Evolutionary conservation across 2,113 vertebrate species (phyloP), one percentile per base, ranked within the genome.

Genomic region (Harpagus bidentatus): DNA sequence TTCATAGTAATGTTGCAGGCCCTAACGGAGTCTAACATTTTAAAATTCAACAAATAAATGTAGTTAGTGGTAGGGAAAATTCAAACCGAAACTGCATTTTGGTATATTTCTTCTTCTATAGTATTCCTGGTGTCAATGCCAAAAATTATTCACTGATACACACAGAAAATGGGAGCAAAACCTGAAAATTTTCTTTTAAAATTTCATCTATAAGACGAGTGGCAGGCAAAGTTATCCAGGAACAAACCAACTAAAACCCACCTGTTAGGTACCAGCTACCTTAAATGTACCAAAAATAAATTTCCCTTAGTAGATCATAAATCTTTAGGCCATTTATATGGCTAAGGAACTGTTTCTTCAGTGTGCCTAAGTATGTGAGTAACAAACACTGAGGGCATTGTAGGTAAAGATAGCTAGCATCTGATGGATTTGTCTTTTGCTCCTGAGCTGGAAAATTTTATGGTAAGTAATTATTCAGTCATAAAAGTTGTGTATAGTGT

Each of bases 401-500:
- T 58, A 71, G 15, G 28, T 40, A 48, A 53, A 6, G 19, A 16
- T 5, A 40, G 3, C 12, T 61, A 23, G 3, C 6, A 47, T 61
- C 28, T 85, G 29, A 4, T 47, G 15, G n/a, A 38, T 52, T 84
- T 87, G 7, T 16, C 10, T 81, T 78, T 91, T 85, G 13, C 9
- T 78, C 10, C 58, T n/a, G 29, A 82, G 9, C 4, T 48, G 23
- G 32, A 82, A 89, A 7, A 62, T 36, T 63, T 93, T 47, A 21
- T 25, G 19, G 10, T 21, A 72, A 83, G 1, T 34, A 71, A 25
- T 70, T 65, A 34, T 70, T 67, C 21, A 65, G 12, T 43, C 29
- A 12, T 26, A 12, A 0, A 45, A 1, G 2, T 42, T 91, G 11
- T 59, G 9, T 38, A 17, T 16, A 29, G 9, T 3, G 0, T 56